Base-by-base conservation (phyloP, 2,888 invertebrate species). In the Nemotelus nigrinus region DNA sequence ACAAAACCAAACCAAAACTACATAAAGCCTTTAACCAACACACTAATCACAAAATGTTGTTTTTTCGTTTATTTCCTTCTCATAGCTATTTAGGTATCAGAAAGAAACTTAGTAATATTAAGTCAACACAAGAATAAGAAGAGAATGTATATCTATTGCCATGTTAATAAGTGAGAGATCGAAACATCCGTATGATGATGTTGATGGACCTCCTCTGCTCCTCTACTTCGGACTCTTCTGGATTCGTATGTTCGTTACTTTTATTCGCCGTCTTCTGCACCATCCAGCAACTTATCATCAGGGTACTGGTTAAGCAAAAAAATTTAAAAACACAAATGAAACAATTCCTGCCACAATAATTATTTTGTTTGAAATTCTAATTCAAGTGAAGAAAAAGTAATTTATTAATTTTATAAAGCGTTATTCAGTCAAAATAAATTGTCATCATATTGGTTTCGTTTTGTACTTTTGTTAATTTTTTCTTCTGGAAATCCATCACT, bases 21-120 rank as follows among this genome's bases (percentile, higher is more conserved):
- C 55, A 39, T 70, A 76, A 57, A 57, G 5, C 44, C 63, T 57
- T 77, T 77, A 63, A 78, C 81, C 53, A 53, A 83, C 84, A 84
- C 84, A 85, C 85, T 86, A 85, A 85, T 85, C 84, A 85, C 83
- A 84, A 85, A 83, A 84, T 85, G 83, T 84, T 84, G 85, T 85
- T 86, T 84, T 86, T 86, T 86, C 85, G 85, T 86, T 86, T 85
- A 85, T 86, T 86, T 85, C 85, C 83, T 83, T 86, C 84, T 86
- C 86, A 80, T 86, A 86, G 86, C 86, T 83, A 85, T 86, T 85
- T 86, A 86, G 86, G 87, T 85, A 83, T 75, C 50, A 78, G 70
- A 25, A 25, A 25, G 25, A 78, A 74, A 74, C 60, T 74, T 74
- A 74, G 74, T 74, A 74, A 74, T 74, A 74, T 74, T 74, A 74